Evolutionary conservation across 2,888 invertebrate genomes (phyloP).

Genomic region (Drosophila prostipennis): DNA sequence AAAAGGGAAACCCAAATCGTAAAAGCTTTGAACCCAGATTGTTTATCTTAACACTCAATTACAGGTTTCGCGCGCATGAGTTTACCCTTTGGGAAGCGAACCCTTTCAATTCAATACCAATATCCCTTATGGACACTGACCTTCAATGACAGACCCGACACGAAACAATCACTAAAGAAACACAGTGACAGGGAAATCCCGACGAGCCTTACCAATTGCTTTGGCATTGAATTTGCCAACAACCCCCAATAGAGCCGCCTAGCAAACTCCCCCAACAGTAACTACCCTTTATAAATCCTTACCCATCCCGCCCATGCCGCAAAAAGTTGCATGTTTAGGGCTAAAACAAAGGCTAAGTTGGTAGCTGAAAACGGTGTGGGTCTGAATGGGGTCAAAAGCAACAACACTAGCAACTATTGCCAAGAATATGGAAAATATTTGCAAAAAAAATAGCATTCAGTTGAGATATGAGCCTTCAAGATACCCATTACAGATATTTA

Average conservation of each 20-base stretch:
- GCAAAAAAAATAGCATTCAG: conserved; percentile 16
- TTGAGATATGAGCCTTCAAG: neutral
- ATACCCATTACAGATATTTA: conserved; percentile 3
- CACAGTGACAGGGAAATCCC: conserved; percentile 26
- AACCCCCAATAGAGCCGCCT: conserved; percentile 37
- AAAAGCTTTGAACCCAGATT: neutral
- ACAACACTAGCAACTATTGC: conserved; percentile 8
- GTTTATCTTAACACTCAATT: conserved; percentile 20
- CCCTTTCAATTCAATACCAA: conserved; percentile 17
- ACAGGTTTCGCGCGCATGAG: neutral
- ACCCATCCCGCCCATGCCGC: conserved; percentile 3
- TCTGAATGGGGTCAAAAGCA: conserved; percentile 63
- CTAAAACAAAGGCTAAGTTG: conserved; percentile 13
- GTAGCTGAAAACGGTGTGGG: conserved; percentile 45
- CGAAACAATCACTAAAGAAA: conserved; percentile 1
- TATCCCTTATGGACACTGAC: conserved; percentile 22
- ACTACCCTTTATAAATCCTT: neutral
- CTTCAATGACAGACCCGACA: conserved; percentile 26
- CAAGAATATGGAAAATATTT: conserved; percentile 48
- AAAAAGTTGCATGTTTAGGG: conserved; percentile 38
- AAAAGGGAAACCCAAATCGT: neutral
- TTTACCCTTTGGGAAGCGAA: conserved; percentile 2
- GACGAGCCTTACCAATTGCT: conserved; percentile 49
- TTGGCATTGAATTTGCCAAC: conserved; percentile 56
- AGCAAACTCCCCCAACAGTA: conserved; percentile 44